Base-by-base conservation (phyloP, 1,140 invertebrate species). In the Magallana ariakensis region DNA sequence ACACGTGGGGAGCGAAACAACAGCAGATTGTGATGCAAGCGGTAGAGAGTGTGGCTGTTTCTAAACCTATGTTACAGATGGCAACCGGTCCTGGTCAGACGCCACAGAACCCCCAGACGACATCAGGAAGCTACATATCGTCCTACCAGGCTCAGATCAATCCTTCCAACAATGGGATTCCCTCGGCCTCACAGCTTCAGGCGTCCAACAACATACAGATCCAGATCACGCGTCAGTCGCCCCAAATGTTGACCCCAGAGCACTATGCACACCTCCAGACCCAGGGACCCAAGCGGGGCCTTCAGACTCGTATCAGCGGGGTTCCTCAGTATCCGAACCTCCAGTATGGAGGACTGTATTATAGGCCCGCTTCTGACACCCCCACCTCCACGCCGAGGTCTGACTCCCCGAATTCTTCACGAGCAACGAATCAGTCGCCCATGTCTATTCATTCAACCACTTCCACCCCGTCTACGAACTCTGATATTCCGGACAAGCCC, bases 21-120 rank as follows among this genome's bases (percentile, higher is more conserved):
- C 97, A 97, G 16, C 98, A 98, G 0, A 97, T 99, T 85, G 98
- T 99, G 56, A 98, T 99, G 98, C 98, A 99, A 93, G 98, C 97
- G 33, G 98, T 99, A 1, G 98, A 98, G 93, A 98, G 97, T 95
- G 98, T 91, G 53, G 91, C 92, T 83, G 98, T 98, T 7, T 97
- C 98, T 92, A 99, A 99, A 94, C 98, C 98, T 0, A 96, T 98
- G 0, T 94, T 98, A 58, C 98, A 99, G 94, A 99, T 98, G 8
- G 98, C 98, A 0, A 97, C 98, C 10, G 98, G 97, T 16, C 87
- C 88, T 16, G 55, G 86, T 19, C 82, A 83, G 26, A 22, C 55
- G 15, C 70, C 70, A 62, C 81, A 57, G 22, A 54, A 66, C 16
- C 62, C 83, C 54, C 84, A 66, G 22, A 60, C 22, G 9, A 56